Percentiles rank a stretch among this genome's conserved stretches.
Evolutionary conservation across 2,113 vertebrate genomes (phyloP).

Genomic region (Condylura cristata): DNA sequence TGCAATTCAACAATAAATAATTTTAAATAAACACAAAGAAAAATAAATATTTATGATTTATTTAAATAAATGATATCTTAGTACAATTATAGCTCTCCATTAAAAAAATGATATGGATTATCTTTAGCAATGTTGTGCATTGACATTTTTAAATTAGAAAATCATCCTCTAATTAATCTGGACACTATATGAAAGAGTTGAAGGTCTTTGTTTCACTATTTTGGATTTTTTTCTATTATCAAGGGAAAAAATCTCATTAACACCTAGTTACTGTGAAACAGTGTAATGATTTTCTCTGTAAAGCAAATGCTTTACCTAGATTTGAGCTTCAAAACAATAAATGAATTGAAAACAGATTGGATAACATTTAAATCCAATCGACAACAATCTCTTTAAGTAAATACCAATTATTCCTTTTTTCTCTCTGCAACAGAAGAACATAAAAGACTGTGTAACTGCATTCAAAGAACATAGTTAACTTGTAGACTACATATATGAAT

Average conservation of each 20-base stretch:
- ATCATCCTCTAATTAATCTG: neutral
- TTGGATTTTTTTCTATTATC: neutral
- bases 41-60: constrained; percentile 43
- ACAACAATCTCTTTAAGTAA: neutral
- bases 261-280: neutral
- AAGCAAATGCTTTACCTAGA: neutral
- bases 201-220: neutral
- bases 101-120: neutral
- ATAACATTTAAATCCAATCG: neutral
- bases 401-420: neutral
- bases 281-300: neutral
- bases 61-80: constrained; percentile 43
- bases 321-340: neutral
- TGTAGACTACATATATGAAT: neutral
- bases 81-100: neutral
- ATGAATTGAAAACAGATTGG: neutral
- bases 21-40: constrained; percentile 31
- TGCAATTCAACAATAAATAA: constrained; percentile 35
- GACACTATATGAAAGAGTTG: neutral
- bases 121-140: neutral
- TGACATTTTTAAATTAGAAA: neutral
- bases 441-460: neutral
- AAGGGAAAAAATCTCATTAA: neutral
- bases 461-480: neutral
- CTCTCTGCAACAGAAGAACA: neutral